Base-by-base conservation (phyloP, 2,888 invertebrate genomes). In the Lasioglossum pauxillum region DNA sequence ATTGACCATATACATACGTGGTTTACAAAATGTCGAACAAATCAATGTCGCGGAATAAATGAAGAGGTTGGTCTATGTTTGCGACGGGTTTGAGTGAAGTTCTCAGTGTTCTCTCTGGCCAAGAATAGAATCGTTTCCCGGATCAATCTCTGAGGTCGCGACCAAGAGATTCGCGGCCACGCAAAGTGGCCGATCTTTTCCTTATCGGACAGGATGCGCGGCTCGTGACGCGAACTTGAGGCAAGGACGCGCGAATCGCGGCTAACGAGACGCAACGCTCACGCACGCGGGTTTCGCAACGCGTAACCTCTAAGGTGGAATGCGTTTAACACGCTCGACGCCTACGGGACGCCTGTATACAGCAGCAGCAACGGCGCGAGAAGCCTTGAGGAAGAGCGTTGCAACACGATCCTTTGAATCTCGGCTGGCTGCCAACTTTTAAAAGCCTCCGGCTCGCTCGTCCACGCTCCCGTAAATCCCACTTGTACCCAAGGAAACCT, bases 351-450 rank as follows among this genome's bases (percentile, higher is more conserved):
- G 94, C 94, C 94, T 94, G 93, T 92, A 91, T 72, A 88, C 64
- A 31, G 64, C 64, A 64, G 27, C 64, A 64, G 64, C 64, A 31
- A 90, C 90, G 91, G 90, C 92, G 93, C 92, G 93, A 92, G 92
- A 92, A 93, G 93, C 95, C 95, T 95, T 95, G 95, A 94, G 93
- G 94, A 95, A 94, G 94, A 95, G 85, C 93, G 93, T 95, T 95
- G 94, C 95, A 94, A 95, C 95, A 95, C 94, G 94, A 94, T 94
- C 93, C 94, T 95, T 93, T 92, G 94, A 94, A 94, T 94, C 94
- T 94, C 93, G 93, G 92, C 93, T 92, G 91, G 89, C 93, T 94
- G 94, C 93, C 94, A 94, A 92, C 91, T 93, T 93, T 91, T 88
- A 80, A 91, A 91, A 92, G 90, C 88, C 92, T 89, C 82, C 16